A percentile compares a stretch with the other conserved stretches of the same genome.
Conservation (phyloP, 2,113 vertebrate genomes). For the Hydrolagus affinis region DNA sequence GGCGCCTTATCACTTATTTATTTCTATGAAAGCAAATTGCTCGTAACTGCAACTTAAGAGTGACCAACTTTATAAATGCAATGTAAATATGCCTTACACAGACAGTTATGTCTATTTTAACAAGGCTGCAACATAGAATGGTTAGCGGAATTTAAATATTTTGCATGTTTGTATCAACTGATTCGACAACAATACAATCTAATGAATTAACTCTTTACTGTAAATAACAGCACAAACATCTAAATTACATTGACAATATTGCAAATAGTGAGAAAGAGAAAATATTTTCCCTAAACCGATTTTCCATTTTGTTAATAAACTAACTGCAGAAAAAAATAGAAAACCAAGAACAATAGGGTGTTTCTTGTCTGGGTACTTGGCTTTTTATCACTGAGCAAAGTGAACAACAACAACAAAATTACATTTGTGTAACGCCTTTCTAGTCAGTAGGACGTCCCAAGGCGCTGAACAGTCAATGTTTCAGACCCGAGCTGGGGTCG, state of each 20-base stretch:
- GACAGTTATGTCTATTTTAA: neutral
- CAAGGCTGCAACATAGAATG: neutral
- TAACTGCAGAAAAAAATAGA: neutral
- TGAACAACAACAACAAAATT: too few species aligned
- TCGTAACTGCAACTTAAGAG: neutral
- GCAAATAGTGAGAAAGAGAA: neutral
- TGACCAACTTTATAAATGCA: neutral
- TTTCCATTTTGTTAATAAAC: constrained; percentile 10
- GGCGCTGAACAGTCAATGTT: too few species aligned
- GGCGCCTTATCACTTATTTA: too few species aligned
- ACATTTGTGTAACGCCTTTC: too few species aligned
- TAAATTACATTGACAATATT: neutral
- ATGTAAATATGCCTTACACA: neutral
- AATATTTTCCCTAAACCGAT: neutral
- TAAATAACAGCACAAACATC: neutral
- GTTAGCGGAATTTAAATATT: neutral
- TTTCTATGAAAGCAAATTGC: neutral
- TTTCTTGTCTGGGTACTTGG: neutral
- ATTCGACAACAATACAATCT: neutral
- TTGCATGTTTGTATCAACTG: neutral
- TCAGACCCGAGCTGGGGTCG: too few species aligned
- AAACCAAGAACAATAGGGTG: neutral
- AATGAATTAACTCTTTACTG: neutral
- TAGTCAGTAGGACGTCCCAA: too few species aligned
- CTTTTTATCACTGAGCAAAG: neutral